A percentile compares a stretch with the other conserved stretches of the same genome.
phyloP scores from a whole-genome alignment of 2,888 invertebrate genomes.

The Phlogophora meticulosa region DNA sequence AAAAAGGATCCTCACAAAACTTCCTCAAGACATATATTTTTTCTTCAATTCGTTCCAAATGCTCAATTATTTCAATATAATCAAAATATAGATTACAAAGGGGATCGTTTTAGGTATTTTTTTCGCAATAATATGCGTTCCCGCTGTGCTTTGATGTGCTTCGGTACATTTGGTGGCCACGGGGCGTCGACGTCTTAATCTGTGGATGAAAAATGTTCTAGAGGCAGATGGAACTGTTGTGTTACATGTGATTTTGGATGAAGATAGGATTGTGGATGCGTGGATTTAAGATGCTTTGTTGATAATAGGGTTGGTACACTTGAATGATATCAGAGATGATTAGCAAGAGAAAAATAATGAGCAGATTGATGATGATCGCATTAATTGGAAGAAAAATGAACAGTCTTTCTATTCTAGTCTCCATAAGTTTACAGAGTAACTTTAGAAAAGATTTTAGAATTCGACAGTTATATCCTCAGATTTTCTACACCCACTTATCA shows the following conservation, averaged over 20 bases:
- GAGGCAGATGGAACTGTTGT: conserved; percentile 38
- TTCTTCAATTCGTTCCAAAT: conserved; percentile 46
- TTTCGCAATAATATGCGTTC: conserved; percentile 76
- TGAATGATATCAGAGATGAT: neutral
- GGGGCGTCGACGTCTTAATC: conserved; percentile 87
- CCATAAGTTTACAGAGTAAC: neutral
- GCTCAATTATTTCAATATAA: conserved; percentile 61
- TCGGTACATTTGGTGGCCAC: conserved; percentile 76
- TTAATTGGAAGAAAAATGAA: neutral
- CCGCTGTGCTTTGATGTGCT: conserved; percentile 83
- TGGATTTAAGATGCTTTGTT: conserved; percentile 22
- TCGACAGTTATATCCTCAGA: neutral
- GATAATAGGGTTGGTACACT: neutral
- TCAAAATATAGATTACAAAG: conserved; percentile 74
- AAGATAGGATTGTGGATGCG: conserved; percentile 25
- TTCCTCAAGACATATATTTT: neutral
- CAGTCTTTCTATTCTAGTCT: no score
- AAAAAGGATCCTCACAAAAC: neutral
- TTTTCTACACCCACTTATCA: neutral
- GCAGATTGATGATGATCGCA: neutral
- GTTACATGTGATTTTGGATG: conserved; percentile 26
- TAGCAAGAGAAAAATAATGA: neutral
- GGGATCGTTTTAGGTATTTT: conserved; percentile 76
- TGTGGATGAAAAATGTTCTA: conserved; percentile 66
- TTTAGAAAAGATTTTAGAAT: no score